Base-by-base conservation (phyloP, 2,888 invertebrate species). In the Dilophus febrilis region DNA sequence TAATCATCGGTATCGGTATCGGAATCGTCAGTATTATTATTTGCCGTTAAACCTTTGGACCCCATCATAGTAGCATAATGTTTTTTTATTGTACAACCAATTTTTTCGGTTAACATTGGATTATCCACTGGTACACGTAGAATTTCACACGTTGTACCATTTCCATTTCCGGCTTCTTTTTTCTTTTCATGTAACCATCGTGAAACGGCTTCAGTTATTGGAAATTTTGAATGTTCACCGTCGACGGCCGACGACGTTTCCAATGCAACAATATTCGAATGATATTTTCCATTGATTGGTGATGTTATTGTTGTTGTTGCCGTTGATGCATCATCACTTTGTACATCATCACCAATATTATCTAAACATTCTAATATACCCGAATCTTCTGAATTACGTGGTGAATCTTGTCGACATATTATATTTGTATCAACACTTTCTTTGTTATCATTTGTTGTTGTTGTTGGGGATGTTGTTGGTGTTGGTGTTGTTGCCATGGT, bases 201-300 rank as follows among this genome's bases (percentile, higher is more conserved):
- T 36, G 64, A 70, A 2, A 74, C 73, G 1, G 73, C 73, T 35
- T 66, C 59, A 4, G 71, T 73, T 41, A 74, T 68, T 11, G 71
- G 70, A 47, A 64, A 61, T 38, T 22, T 4, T 22, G 22, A 22
- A 22, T 22, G 4, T 6, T 22, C 8, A 8, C 8, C 22, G n/a
- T n/a, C n/a, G n/a, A n/a, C n/a, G n/a, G n/a, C n/a, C n/a, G n/a
- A n/a, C n/a, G n/a, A n/a, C 8, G 4, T 22, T 8, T 22, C 22
- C 8, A 22, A 22, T 22, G 8, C 4, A 22, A 6, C 8, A 22
- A 6, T 22, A 22, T 22, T 22, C 4, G 4, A 6, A 22, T 22
- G 4, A 22, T 22, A 6, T 6, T 22, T 22, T 6, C 8, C 8
- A 22, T 22, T 22, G 8, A 6, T 22, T 6, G 22, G 22, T 6